A percentile compares a stretch with the other conserved stretches of the same genome.
Evolutionary conservation across 2,797 vertebrate genomes (phyloP).

Genomic region (Ctenochaetus hawaiiensis): DNA sequence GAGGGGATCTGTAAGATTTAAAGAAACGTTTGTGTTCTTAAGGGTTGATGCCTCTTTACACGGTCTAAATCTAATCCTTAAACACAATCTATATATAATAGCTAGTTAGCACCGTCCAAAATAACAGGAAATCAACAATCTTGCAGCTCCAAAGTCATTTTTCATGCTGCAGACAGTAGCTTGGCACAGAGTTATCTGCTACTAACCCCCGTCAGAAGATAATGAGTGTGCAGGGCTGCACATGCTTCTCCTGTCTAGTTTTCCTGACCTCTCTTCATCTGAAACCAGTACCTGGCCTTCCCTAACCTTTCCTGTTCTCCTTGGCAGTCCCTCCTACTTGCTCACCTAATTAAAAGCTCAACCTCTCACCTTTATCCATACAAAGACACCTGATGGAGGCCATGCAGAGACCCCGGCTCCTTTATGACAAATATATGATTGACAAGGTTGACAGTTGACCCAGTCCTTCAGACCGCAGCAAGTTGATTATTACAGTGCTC

Average conservation of each 20-base stretch:
- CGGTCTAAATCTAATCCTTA: constrained; percentile 8
- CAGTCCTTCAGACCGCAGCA: constrained; percentile 22
- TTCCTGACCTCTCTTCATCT: constrained; percentile 67
- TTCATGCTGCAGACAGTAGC: constrained; percentile 51
- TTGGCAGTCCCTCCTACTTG: constrained; percentile 71
- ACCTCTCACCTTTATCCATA: constrained; percentile 65
- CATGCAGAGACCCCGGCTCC: constrained; percentile 22
- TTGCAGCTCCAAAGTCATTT: constrained; percentile 43
- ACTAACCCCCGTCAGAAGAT: constrained; percentile 69
- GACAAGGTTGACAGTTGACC: constrained; percentile 56
- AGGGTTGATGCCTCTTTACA: constrained; percentile 19
- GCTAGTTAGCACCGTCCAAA: constrained; percentile 18
- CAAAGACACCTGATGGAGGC: constrained; percentile 55
- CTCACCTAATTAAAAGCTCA: constrained; percentile 81
- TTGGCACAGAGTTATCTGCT: constrained; percentile 55
- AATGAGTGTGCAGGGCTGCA: constrained; percentile 69
- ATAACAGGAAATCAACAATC: constrained; percentile 26
- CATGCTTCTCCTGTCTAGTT: constrained; percentile 62
- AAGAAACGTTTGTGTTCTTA: constrained; percentile 10
- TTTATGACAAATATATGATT: constrained; percentile 57
- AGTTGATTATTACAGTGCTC: constrained; percentile 35
- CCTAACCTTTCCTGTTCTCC: constrained; percentile 71
- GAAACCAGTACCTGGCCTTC: constrained; percentile 56
- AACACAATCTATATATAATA: constrained; percentile 24
- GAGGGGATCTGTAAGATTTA: background rate